Evolutionary conservation across 2,888 invertebrate species (phyloP).

Genomic region (Cybosia mesomella): DNA sequence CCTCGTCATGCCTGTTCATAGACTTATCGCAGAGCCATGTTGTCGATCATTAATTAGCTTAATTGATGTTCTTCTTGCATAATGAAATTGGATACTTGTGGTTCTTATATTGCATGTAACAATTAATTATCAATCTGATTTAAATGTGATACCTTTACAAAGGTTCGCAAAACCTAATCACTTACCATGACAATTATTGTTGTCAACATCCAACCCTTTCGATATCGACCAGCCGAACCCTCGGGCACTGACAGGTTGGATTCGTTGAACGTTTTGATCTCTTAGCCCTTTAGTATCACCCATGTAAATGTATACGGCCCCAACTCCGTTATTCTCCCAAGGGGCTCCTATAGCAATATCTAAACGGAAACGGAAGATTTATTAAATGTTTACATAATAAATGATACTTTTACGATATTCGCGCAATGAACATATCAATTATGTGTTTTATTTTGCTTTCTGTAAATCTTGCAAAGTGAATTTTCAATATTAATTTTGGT

Average conservation of each 20-base stretch:
- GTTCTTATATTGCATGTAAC: no score
- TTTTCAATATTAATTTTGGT: no score
- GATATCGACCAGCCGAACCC: conserved; percentile 89
- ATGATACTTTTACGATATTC: neutral
- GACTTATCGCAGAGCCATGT: no score
- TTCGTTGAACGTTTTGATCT: conserved; percentile 78
- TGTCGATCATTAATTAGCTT: no score
- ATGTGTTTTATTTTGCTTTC: no score
- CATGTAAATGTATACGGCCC: conserved; percentile 89
- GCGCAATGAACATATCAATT: neutral
- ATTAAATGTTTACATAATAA: neutral
- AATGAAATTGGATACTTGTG: no score
- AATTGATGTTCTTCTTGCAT: no score
- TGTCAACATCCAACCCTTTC: conserved; percentile 87
- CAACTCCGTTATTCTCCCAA: conserved; percentile 86
- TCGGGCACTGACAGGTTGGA: conserved; percentile 75
- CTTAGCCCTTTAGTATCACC: conserved; percentile 81
- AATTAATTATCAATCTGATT: no score
- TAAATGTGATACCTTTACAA: no score
- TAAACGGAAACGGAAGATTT: conserved; percentile 54
- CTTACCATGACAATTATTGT: conserved; percentile 87
- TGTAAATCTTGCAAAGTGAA: no score
- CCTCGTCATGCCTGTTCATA: no score
- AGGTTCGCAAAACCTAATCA: no score
- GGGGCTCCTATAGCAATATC: conserved; percentile 90